phyloP scores from a whole-genome alignment of 2,797 vertebrate species.

The Coregonus ussuriensis region DNA sequence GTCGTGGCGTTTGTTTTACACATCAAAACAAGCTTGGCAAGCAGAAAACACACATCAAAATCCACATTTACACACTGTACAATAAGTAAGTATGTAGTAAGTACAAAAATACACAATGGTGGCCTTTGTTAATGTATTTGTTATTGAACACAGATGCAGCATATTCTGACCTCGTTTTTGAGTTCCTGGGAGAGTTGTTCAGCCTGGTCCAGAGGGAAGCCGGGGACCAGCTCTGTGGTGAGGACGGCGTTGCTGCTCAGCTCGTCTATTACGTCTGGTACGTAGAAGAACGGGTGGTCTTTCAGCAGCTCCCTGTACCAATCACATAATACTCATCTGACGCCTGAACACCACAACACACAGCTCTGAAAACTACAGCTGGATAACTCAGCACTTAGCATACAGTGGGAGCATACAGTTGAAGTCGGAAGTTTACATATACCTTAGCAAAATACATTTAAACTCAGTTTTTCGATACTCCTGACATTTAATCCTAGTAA shows the following conservation, averaged over 20 bases:
- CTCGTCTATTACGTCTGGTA: conserved; percentile 90
- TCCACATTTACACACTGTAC: not conserved
- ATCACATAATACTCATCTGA: not conserved
- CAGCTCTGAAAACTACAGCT: not conserved
- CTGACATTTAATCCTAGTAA: too few species aligned
- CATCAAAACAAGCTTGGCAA: not conserved
- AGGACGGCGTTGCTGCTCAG: conserved; percentile 87
- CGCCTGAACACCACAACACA: not conserved
- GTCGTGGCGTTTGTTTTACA: not conserved
- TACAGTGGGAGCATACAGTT: too few species aligned
- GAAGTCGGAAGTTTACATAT: too few species aligned
- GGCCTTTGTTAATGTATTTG: not conserved
- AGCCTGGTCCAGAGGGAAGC: conserved; percentile 92
- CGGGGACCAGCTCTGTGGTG: conserved; percentile 91
- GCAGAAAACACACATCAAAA: not conserved
- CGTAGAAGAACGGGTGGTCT: conserved; percentile 92
- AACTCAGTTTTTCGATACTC: too few species aligned
- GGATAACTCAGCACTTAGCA: too few species aligned
- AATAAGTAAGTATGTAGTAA: not conserved
- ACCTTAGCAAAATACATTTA: too few species aligned
- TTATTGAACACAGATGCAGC: not conserved
- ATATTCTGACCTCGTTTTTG: conserved; percentile 85
- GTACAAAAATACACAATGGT: not conserved
- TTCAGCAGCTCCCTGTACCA: conserved; percentile 86
- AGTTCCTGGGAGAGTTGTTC: conserved; percentile 86